Conservation (phyloP, 2,797 vertebrate genomes). For the Pempheris klunzingeri region DNA sequence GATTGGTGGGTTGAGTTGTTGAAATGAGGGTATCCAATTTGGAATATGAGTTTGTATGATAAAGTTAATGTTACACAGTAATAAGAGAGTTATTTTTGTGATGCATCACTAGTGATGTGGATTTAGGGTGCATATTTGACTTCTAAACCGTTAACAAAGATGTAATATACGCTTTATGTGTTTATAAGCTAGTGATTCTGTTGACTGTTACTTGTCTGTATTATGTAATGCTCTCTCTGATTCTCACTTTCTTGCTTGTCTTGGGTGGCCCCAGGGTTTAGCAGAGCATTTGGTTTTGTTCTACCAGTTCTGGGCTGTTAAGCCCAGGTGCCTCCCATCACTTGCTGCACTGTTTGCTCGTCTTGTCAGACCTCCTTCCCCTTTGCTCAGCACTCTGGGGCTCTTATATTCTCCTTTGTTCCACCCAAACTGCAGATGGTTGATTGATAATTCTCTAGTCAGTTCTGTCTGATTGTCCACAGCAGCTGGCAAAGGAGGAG, state of each 20-base stretch:
- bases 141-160: no score
- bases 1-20: no score
- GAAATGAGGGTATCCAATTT: no score
- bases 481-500: constrained; percentile 32
- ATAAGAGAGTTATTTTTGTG: no score
- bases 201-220: no score
- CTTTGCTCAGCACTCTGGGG: constrained; percentile 39
- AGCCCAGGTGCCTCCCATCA: constrained; percentile 41
- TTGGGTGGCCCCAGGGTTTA: not conserved
- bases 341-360: constrained; percentile 21
- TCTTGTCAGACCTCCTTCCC: constrained; percentile 40
- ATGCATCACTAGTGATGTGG: no score
- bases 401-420: constrained; percentile 35
- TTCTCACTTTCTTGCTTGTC: constrained; percentile 8
- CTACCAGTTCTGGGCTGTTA: not conserved
- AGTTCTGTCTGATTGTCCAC: constrained; percentile 39
- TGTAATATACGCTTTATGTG: no score
- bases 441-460: constrained; percentile 40
- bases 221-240: constrained; percentile 5
- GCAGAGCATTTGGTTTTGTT: constrained; percentile 40
- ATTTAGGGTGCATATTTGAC: no score
- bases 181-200: no score
- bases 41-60: no score
- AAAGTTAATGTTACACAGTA: no score
- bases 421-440: constrained; percentile 44